phyloP scores from a whole-genome alignment of 2,113 vertebrate species.

The Bos taurus region DNA sequence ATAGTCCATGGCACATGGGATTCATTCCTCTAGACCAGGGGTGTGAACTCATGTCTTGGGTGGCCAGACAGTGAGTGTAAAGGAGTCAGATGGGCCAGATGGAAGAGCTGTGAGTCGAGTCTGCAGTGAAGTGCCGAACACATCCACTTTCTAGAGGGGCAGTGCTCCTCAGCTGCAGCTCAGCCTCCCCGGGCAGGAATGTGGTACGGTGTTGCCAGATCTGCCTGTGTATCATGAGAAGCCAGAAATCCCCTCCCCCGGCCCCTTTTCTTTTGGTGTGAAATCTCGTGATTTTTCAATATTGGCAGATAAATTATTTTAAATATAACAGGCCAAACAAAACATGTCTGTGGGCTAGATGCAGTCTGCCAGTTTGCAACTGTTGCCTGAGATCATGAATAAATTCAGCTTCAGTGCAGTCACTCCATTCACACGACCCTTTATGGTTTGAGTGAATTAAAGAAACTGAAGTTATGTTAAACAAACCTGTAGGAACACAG shows the following conservation, averaged over 20 bases:
- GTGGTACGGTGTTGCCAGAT: not conserved
- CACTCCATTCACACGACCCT: not conserved
- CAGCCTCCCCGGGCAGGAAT: not conserved
- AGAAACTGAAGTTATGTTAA: not conserved
- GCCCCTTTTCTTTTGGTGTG: not conserved
- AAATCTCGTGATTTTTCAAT: conserved; percentile 51
- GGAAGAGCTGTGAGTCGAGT: not conserved
- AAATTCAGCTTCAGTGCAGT: not conserved
- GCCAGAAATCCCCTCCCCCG: not conserved
- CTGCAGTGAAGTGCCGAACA: not conserved
- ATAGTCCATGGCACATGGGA: not conserved
- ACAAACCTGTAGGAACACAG: not conserved
- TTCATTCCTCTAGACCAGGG: not conserved
- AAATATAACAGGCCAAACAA: conserved; percentile 45
- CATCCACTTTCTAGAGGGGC: not conserved
- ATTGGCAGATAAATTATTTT: conserved; percentile 66
- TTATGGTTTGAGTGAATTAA: not conserved
- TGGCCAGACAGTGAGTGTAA: not conserved
- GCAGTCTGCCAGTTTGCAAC: conserved; percentile 48
- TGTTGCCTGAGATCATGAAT: conserved; percentile 31
- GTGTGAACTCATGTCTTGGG: not conserved
- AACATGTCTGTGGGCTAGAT: conserved; percentile 59
- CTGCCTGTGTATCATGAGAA: not conserved
- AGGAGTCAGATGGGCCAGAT: not conserved
- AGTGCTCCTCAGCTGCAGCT: not conserved